Conservation (phyloP, 2,113 vertebrate genomes). For the Microcebus jonahi region DNA sequence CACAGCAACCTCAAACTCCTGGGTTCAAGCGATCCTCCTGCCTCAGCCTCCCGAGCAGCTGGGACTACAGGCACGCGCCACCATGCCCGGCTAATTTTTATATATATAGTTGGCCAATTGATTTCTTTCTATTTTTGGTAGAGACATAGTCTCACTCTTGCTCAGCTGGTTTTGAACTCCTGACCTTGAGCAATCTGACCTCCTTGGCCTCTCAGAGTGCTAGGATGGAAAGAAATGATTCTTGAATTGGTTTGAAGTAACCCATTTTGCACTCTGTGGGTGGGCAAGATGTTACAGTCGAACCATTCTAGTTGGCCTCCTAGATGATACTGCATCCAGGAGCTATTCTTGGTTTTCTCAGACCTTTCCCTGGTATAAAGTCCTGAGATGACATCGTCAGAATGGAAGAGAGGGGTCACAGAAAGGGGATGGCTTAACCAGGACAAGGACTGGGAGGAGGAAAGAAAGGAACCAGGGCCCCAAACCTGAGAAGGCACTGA, state of each 20-base stretch:
- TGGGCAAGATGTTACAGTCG: background rate
- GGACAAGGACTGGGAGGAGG: background rate
- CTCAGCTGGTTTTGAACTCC: too few species aligned
- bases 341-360: background rate
- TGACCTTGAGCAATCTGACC: too few species aligned
- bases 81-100: too few species aligned
- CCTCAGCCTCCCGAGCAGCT: too few species aligned
- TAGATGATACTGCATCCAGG: rapidly evolving
- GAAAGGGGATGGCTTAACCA: background rate
- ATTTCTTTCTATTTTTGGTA: too few species aligned
- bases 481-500: rapidly evolving
- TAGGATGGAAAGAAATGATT: background rate
- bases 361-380: background rate
- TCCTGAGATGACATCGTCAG: background rate
- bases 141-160: too few species aligned
- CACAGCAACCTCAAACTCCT: too few species aligned
- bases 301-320: rapidly evolving
- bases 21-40: too few species aligned
- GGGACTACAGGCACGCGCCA: too few species aligned
- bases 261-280: background rate
- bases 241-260: background rate
- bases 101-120: too few species aligned
- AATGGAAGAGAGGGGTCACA: background rate
- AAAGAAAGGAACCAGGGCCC: background rate
- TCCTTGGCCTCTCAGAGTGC: too few species aligned